phyloP scores from a whole-genome alignment of 2,888 invertebrate species.

The Athetis lepigone region DNA sequence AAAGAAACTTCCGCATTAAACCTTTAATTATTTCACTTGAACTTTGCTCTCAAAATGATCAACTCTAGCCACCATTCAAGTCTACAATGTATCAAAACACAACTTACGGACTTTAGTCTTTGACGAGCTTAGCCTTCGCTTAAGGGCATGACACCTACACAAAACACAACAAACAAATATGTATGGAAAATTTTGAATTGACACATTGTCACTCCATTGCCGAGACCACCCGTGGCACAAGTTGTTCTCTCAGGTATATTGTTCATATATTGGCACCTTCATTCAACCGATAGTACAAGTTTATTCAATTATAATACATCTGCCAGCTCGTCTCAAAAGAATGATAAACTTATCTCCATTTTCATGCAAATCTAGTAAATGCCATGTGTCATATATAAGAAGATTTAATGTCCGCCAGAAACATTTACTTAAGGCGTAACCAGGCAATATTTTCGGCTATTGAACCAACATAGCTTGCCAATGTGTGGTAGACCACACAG shows the following conservation, averaged over 20 bases:
- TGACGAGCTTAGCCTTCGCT: slow-evolving; percentile 55
- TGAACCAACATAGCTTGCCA: slow-evolving; percentile 44
- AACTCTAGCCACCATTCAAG: slow-evolving; percentile 18
- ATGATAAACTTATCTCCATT: slow-evolving; percentile 48
- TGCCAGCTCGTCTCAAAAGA: slow-evolving; percentile 31
- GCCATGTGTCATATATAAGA: slow-evolving; percentile 32
- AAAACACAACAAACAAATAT: slow-evolving; percentile 54
- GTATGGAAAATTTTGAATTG: slow-evolving; percentile 64
- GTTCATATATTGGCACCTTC: slow-evolving; percentile 57
- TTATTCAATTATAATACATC: slow-evolving; percentile 51
- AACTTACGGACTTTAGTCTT: slow-evolving; percentile 49
- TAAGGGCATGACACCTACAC: slow-evolving; percentile 64
- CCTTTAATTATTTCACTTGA: slow-evolving; percentile 21
- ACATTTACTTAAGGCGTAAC: slow-evolving; percentile 26
- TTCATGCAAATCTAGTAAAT: slow-evolving; percentile 51
- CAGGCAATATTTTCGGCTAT: slow-evolving; percentile 42
- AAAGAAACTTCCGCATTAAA: slow-evolving; percentile 27
- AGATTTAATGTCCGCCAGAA: slow-evolving; percentile 42
- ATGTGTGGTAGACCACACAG: slow-evolving; percentile 32
- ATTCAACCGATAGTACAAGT: slow-evolving; percentile 44
- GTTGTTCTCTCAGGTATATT: slow-evolving; percentile 47
- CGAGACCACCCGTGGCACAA: slow-evolving; percentile 60
- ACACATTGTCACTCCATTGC: slow-evolving; percentile 58
- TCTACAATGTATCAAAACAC: slow-evolving; percentile 42
- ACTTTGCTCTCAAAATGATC: slow-evolving; percentile 6